Base-by-base conservation (phyloP, 2,888 invertebrate species). In the Ophraella communa region DNA sequence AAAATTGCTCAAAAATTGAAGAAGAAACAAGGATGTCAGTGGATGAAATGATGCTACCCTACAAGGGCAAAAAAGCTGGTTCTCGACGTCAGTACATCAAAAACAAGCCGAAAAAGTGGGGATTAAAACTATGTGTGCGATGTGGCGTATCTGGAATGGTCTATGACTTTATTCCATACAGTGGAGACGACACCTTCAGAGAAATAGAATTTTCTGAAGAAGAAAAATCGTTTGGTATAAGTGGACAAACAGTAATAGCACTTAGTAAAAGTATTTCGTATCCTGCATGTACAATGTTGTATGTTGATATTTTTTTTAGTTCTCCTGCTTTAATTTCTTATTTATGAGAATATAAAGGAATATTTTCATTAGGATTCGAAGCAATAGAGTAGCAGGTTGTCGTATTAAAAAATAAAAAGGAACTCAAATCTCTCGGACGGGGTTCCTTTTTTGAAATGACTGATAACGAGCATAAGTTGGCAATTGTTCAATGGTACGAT, bases 31-130 rank as follows among this genome's bases (percentile, higher is more conserved):
- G 57, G 21, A 39, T 52, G 8, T 54, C 33, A n/a, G 53, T 68
- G n/a, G 68, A 72, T 52, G 62, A 68, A 62, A 66, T 67, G 47
- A 69, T 69, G 67, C 45, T 68, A 20, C 65, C 63, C 3, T 60
- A 60, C 30, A 61, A 61, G 33, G 44, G 61, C 5, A 53, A 11
- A 10, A 53, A 45, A 45, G 61, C 61, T 3, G 53, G 44, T 10
- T 33, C 23, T 23, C 35, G 53, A 49, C 35, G 53, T 5, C 45
- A 53, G 45, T 44, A 44, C 18, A 20, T 53, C 1, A 51, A 53
- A 30, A 45, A 49, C 42, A 70, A 70, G 39, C 53, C 72, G 17
- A n/a, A 55, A 63, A 66, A 67, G 54, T 69, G 72, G 65, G 70
- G 67, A 8, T 69, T 70, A 14, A 71, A 73, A 55, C 18, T 72